phyloP scores from a whole-genome alignment of 1,140 invertebrate genomes.

The Drosophila pseudoobscura region DNA sequence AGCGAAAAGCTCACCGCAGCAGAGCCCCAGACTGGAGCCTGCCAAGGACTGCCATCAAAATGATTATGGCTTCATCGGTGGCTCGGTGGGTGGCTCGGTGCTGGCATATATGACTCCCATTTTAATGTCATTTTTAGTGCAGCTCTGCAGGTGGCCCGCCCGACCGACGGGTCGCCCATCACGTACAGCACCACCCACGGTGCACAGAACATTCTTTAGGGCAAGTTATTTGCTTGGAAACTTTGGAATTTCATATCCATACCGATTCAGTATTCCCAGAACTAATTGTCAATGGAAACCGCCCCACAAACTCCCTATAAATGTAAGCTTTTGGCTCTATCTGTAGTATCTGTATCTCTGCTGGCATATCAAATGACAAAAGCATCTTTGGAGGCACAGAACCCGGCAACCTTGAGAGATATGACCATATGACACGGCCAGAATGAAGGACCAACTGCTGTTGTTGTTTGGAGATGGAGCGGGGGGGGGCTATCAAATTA shows the following conservation, averaged over 20 bases:
- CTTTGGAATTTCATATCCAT: too few relatives aligned
- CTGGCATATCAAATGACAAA: constrained; percentile 37
- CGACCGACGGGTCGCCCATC: constrained; percentile 1
- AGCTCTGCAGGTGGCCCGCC: constrained; percentile 28
- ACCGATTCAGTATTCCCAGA: too few relatives aligned
- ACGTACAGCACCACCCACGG: not conserved
- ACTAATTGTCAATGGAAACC: too few relatives aligned
- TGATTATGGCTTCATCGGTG: constrained; percentile 52
- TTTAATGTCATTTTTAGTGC: constrained; percentile 64
- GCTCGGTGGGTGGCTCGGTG: constrained; percentile 42
- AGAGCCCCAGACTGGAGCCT: too few relatives aligned
- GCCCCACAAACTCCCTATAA: not conserved
- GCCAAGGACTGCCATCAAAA: constrained; percentile 46
- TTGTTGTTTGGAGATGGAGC: not conserved
- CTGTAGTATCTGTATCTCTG: not conserved
- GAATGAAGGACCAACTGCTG: constrained; percentile 32
- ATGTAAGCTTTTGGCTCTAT: not conserved
- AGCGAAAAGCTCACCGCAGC: too few relatives aligned
- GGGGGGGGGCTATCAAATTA: constrained; percentile 54
- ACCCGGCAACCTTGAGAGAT: constrained; percentile 30
- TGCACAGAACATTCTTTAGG: too few relatives aligned
- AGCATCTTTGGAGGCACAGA: not conserved
- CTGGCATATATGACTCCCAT: constrained; percentile 47
- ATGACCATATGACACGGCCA: constrained; percentile 35
- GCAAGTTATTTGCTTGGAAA: too few relatives aligned